A percentile compares a stretch with the other conserved stretches of the same genome.
phyloP scores from a whole-genome alignment of 2,797 vertebrate genomes.

The Tokudaia tokunoshimensis region DNA sequence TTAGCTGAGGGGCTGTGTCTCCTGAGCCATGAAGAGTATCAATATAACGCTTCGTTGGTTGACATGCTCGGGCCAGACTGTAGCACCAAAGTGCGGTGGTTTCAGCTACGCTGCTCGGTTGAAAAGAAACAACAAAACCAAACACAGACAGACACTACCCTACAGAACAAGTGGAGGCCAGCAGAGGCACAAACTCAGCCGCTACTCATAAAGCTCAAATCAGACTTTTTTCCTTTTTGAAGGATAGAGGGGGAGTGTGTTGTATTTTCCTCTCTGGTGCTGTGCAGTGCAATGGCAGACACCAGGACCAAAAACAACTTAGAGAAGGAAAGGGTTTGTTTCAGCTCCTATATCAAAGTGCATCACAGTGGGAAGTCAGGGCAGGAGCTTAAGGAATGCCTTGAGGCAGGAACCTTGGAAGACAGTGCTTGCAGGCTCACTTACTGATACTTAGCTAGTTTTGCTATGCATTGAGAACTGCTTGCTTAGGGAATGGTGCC shows the following conservation, averaged over 20 bases:
- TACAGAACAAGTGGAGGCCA: neutral
- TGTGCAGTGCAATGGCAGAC: neutral
- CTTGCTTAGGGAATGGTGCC: neutral
- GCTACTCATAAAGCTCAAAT: neutral
- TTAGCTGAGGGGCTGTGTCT: neutral
- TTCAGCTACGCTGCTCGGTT: conserved; percentile 16
- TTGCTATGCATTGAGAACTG: neutral
- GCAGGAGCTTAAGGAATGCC: neutral
- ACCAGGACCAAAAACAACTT: neutral
- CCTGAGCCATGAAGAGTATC: neutral
- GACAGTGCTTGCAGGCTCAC: too few species aligned
- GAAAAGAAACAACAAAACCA: neutral
- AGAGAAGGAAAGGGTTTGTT: neutral
- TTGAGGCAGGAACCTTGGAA: neutral
- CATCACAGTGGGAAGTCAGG: neutral
- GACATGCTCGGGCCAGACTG: neutral
- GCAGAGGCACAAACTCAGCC: neutral
- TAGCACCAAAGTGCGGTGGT: neutral
- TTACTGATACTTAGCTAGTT: neutral
- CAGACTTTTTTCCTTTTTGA: neutral
- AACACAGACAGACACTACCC: neutral
- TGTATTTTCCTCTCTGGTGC: neutral
- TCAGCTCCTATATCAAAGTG: neutral
- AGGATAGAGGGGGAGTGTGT: neutral
- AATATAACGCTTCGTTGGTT: conserved; percentile 21